Conservation (phyloP, 2,797 vertebrate genomes). For the Enteromius thamalakanensis region DNA sequence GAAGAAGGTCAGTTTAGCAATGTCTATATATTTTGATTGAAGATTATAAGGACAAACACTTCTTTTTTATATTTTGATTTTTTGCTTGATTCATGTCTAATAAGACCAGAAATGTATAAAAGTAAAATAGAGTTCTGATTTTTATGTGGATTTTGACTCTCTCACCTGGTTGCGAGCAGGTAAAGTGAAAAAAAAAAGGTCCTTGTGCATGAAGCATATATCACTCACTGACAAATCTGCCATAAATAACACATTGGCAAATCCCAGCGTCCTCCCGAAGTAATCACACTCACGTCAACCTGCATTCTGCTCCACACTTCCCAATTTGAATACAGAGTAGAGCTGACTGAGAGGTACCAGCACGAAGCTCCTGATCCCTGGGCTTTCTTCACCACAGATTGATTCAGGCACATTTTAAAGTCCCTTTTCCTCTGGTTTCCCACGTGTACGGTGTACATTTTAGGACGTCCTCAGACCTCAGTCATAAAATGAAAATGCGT, state of each 20-base stretch:
- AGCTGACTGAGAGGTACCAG: constrained; percentile 14
- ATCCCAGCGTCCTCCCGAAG: constrained; percentile 25
- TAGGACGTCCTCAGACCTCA: too few relatives aligned
- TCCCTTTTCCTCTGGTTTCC: background rate
- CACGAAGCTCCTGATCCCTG: constrained; percentile 13
- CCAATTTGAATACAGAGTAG: constrained; percentile 36
- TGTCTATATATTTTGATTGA: background rate
- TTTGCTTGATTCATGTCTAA: too few relatives aligned
- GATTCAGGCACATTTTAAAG: constrained; percentile 6
- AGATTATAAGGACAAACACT: background rate
- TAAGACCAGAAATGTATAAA: background rate
- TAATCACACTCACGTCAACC: constrained; percentile 43
- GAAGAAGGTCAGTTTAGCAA: background rate
- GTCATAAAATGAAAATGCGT: too few relatives aligned
- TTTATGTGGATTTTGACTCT: background rate
- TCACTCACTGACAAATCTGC: constrained; percentile 39
- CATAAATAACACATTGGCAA: constrained; percentile 39
- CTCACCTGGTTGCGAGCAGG: background rate
- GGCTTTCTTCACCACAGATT: constrained; percentile 15
- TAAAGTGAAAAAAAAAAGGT: background rate
- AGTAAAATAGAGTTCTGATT: background rate
- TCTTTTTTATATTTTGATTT: too few relatives aligned
- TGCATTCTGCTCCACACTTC: constrained; percentile 16
- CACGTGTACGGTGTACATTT: too few relatives aligned
- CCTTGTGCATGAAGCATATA: constrained; percentile 25